phyloP scores from a whole-genome alignment of 1,140 invertebrate genomes.

The Asbolus verrucosus region DNA sequence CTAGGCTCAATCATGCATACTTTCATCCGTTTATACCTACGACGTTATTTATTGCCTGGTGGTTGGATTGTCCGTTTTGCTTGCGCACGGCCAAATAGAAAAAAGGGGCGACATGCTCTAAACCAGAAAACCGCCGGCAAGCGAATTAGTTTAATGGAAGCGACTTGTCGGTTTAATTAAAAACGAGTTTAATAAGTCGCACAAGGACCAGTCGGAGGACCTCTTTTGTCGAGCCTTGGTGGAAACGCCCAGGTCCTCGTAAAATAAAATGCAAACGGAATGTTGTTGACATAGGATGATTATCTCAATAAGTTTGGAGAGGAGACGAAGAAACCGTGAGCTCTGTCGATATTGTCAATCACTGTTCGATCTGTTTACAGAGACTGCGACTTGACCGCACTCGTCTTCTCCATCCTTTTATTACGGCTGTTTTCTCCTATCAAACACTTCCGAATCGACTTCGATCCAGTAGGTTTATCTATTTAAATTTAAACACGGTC shows the following conservation, averaged over 20 bases:
- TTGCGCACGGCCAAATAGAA: too few species aligned
- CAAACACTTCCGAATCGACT: not conserved
- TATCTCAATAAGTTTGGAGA: slow-evolving; percentile 54
- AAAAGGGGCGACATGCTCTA: too few species aligned
- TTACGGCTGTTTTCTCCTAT: slow-evolving; percentile 9
- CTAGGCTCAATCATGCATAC: slow-evolving; percentile 54
- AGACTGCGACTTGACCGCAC: slow-evolving; percentile 45
- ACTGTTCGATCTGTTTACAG: slow-evolving; percentile 52
- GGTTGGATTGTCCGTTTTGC: slow-evolving; percentile 21
- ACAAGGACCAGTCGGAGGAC: too few species aligned
- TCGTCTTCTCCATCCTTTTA: slow-evolving; percentile 26
- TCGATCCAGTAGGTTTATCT: not conserved
- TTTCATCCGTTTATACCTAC: slow-evolving; percentile 51
- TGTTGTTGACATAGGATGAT: slow-evolving; percentile 55
- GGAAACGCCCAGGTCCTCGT: too few species aligned
- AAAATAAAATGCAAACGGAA: slow-evolving; percentile 35
- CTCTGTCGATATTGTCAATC: slow-evolving; percentile 54
- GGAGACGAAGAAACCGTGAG: slow-evolving; percentile 45
- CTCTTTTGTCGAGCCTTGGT: too few species aligned
- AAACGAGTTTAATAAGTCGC: too few species aligned
- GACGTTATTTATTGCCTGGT: slow-evolving; percentile 18
- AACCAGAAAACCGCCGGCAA: too few species aligned
- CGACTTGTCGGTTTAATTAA: too few species aligned
- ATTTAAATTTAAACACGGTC: slow-evolving; percentile 25
- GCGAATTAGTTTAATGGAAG: too few species aligned